A percentile compares a stretch with the other conserved stretches of the same genome.
phyloP scores from a whole-genome alignment of 1,140 invertebrate genomes.

The Physella acuta region DNA sequence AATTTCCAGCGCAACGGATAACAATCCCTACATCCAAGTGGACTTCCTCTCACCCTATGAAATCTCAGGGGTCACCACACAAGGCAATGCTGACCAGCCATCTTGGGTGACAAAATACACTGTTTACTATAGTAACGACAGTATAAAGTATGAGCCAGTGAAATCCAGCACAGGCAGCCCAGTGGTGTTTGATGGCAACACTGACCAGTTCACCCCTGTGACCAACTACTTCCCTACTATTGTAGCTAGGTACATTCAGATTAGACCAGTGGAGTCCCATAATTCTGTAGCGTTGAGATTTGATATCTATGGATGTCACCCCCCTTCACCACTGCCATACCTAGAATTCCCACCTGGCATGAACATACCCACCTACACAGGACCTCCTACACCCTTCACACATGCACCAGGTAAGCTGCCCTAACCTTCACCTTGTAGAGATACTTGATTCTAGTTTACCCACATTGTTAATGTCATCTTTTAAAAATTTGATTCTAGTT shows the following conservation, averaged over 20 bases:
- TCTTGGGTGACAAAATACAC: conserved; percentile 75
- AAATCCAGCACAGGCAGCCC: conserved; percentile 21
- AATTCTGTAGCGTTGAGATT: conserved; percentile 42
- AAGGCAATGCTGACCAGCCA: conserved; percentile 55
- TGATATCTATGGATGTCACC: conserved; percentile 45
- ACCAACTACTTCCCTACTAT: conserved; percentile 38
- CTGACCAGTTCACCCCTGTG: conserved; percentile 41
- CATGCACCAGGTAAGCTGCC: no score
- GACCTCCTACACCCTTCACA: no score
- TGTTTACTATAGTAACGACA: conserved; percentile 59
- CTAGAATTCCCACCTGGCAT: no score
- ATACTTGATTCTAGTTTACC: no score
- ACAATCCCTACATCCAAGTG: conserved; percentile 45
- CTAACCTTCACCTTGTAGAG: no score
- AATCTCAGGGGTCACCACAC: conserved; percentile 77
- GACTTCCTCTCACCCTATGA: conserved; percentile 75
- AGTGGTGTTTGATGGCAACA: conserved; percentile 42
- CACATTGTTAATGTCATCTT: no score
- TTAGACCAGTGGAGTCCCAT: conserved; percentile 43
- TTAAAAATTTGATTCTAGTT: no score
- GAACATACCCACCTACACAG: no score
- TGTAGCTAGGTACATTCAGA: conserved; percentile 41
- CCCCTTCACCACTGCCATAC: conserved; percentile 34
- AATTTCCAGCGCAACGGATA: conserved; percentile 35
- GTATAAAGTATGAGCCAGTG: conserved; percentile 36